These are phyloP conservation scores for Heliconius cydno DNA, from an alignment of 2,888 invertebrate genomes.

Conservation along the genomic window DNA sequence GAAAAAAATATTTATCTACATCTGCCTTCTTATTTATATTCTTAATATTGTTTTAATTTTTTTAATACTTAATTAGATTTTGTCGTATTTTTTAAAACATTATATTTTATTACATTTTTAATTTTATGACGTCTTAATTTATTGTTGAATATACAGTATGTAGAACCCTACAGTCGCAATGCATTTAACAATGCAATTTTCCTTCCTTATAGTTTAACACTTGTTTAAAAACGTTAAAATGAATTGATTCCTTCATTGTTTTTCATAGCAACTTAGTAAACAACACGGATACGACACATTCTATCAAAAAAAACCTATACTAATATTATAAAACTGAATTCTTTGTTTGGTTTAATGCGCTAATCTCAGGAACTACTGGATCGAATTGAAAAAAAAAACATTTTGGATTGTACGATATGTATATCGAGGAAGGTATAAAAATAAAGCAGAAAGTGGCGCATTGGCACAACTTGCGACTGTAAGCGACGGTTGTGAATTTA, in stretches of 20 bases:
- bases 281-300: not conserved
- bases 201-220: conserved; percentile 10
- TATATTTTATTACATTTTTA: not conserved
- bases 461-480: no score
- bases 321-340: not conserved
- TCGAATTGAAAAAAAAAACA: not conserved
- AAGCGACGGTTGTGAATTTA: no score
- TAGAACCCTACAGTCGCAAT: conserved; percentile 9
- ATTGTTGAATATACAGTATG: not conserved
- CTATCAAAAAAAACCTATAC: not conserved
- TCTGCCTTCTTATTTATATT: not conserved
- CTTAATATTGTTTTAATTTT: not conserved
- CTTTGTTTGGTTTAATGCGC: not conserved
- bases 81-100: not conserved
- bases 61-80: not conserved
- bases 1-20: not conserved
- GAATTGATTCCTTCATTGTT: not conserved
- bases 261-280: not conserved
- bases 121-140: not conserved
- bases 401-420: no score
- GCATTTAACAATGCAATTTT: conserved; percentile 15
- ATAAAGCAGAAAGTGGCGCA: no score
- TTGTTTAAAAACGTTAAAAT: conserved; percentile 3
- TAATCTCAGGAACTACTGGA: not conserved
- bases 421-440: no score